Percentiles rank a stretch among this genome's conserved stretches.
Conservation (phyloP, 2,113 vertebrate genomes). For the Aptenodytes forsteri region DNA sequence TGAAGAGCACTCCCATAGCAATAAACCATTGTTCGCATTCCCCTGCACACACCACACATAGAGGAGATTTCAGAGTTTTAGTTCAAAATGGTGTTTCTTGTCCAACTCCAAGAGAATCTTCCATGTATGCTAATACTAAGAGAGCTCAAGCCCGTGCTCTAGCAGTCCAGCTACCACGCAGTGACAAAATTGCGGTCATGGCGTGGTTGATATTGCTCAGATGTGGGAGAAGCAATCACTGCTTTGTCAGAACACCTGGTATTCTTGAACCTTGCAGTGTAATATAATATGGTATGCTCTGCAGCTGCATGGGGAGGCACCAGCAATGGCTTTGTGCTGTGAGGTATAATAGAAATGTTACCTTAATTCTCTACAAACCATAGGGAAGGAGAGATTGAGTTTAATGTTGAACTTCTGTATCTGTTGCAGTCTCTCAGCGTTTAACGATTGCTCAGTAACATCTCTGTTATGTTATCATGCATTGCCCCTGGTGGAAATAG, state of each 20-base stretch:
- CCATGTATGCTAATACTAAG: not conserved
- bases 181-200: not conserved
- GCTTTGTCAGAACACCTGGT: not conserved
- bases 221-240: not conserved
- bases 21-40: not conserved
- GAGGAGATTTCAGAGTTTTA: not conserved
- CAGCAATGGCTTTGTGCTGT: not conserved
- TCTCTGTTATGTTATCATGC: not conserved
- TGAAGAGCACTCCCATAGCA: not conserved
- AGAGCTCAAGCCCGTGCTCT: not conserved
- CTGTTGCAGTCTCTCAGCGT: not conserved
- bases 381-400: not conserved
- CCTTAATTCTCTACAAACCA: not conserved
- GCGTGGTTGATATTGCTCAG: not conserved
- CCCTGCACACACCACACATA: not conserved
- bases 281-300: not conserved
- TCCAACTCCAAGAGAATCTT: not conserved
- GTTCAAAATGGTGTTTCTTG: not conserved
- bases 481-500: not conserved
- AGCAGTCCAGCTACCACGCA: not conserved
- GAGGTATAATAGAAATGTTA: not conserved
- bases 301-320: not conserved
- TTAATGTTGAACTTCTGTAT: not conserved
- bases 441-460: not conserved
- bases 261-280: not conserved